Conservation (phyloP, 64 coral and sea anemone genomes). For the Astreopora myriophthalma region DNA sequence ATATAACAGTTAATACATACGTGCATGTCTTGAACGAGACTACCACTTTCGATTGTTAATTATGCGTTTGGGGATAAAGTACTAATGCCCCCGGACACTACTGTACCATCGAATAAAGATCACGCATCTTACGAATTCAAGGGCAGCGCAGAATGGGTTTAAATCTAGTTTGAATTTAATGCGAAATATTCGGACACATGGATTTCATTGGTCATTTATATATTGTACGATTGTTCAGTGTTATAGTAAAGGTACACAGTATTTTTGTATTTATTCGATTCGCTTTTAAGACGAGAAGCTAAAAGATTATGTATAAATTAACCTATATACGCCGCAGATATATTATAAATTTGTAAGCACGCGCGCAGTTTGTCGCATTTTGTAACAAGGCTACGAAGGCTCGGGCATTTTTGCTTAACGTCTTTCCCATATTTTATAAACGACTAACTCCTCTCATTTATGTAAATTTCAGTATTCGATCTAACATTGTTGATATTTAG, state of each 20-base stretch:
- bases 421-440: not conserved
- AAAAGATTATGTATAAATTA: not conserved
- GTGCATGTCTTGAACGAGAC: not conserved
- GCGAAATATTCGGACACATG: not conserved
- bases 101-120: no score
- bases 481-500: not conserved
- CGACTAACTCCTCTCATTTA: no score
- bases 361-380: not conserved
- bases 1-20: not conserved
- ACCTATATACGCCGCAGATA: not conserved
- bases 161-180: not conserved
- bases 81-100: no score
- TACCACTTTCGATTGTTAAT: no score
- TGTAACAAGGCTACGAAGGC: not conserved
- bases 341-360: not conserved
- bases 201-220: not conserved
- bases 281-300: not conserved
- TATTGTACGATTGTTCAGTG: not conserved
- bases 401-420: not conserved
- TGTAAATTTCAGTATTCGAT: no score
- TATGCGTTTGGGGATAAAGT: no score
- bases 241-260: not conserved
- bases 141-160: not conserved
- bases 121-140: not conserved
- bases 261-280: slow-evolving; percentile 27